Conservation (phyloP, 1,140 invertebrate genomes). For the Nasonia giraulti region DNA sequence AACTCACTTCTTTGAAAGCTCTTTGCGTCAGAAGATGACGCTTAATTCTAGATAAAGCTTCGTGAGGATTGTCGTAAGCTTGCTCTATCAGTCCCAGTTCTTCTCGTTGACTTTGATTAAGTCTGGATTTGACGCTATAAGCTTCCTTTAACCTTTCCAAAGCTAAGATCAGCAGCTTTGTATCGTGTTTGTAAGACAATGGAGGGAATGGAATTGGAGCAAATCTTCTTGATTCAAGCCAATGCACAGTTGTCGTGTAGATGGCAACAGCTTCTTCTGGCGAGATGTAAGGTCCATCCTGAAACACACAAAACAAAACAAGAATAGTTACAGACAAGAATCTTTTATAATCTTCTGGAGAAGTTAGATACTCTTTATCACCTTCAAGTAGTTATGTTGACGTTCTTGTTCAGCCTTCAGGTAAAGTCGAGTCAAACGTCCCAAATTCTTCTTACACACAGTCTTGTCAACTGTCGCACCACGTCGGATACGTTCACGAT, state of each 20-base stretch:
- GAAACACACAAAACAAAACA: conserved; percentile 56
- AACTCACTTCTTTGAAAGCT: conserved; percentile 95
- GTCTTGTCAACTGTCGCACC: conserved; percentile 99
- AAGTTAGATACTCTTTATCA: conserved; percentile 54
- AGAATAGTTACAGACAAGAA: conserved; percentile 28
- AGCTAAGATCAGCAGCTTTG: conserved; percentile 97
- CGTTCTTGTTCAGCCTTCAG: conserved; percentile 99
- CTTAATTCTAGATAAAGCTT: conserved; percentile 98
- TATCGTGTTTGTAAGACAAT: conserved; percentile 99
- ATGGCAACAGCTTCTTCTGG: conserved; percentile 99
- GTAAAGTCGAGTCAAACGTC: conserved; percentile 95
- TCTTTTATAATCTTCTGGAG: background rate
- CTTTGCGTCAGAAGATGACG: conserved; percentile 98
- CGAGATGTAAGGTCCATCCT: conserved; percentile 99
- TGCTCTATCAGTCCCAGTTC: conserved; percentile 99
- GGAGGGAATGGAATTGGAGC: conserved; percentile 99
- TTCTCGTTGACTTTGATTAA: conserved; percentile 99
- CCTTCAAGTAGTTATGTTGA: conserved; percentile 99
- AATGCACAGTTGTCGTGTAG: conserved; percentile 99
- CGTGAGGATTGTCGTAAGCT: conserved; percentile 99
- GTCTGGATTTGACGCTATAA: conserved; percentile 98
- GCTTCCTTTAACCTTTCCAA: conserved; percentile 98
- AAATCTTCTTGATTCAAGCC: conserved; percentile 98
- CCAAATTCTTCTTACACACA: conserved; percentile 99
- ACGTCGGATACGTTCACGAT: conserved; percentile 94